Conservation (phyloP, 1,140 invertebrate species). For the Trachymyrmex cornetzi region DNA sequence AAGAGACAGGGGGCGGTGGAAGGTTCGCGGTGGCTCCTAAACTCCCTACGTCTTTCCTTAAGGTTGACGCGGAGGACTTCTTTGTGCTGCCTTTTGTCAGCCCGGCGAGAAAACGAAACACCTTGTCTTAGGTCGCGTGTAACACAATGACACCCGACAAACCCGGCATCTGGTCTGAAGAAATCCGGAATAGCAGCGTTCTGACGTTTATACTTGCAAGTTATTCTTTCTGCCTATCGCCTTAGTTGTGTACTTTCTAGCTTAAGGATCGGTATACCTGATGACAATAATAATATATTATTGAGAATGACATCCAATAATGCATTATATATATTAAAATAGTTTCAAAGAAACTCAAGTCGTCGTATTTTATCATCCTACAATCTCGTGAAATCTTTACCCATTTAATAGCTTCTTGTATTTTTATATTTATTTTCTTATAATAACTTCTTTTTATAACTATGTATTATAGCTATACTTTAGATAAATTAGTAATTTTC, state of each 20-base stretch:
- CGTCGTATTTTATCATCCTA: background rate
- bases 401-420: background rate
- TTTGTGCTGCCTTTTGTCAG: slow-evolving; percentile 69
- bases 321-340: background rate
- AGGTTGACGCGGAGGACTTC: slow-evolving; percentile 51
- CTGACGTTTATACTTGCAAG: slow-evolving; percentile 33
- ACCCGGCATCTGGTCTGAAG: slow-evolving; percentile 39
- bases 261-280: slow-evolving; percentile 17
- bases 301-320: slow-evolving; percentile 59
- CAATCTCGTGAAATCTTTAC: background rate
- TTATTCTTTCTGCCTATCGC: slow-evolving; percentile 24
- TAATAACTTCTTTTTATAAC: background rate
- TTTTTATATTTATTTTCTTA: background rate
- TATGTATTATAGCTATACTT: background rate
- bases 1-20: slow-evolving; percentile 12
- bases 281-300: slow-evolving; percentile 39
- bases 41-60: slow-evolving; percentile 42
- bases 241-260: background rate
- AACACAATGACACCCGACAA: slow-evolving; percentile 65
- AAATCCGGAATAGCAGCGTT: slow-evolving; percentile 26
- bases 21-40: slow-evolving; percentile 1
- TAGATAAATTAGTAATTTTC: background rate
- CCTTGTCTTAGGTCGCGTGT: slow-evolving; percentile 71
- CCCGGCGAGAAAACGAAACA: slow-evolving; percentile 62
- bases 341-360: background rate